These are phyloP conservation scores for Ricordea florida DNA, from an alignment of 92 coral and sea anemone genomes.

Conservation along the genomic window DNA sequence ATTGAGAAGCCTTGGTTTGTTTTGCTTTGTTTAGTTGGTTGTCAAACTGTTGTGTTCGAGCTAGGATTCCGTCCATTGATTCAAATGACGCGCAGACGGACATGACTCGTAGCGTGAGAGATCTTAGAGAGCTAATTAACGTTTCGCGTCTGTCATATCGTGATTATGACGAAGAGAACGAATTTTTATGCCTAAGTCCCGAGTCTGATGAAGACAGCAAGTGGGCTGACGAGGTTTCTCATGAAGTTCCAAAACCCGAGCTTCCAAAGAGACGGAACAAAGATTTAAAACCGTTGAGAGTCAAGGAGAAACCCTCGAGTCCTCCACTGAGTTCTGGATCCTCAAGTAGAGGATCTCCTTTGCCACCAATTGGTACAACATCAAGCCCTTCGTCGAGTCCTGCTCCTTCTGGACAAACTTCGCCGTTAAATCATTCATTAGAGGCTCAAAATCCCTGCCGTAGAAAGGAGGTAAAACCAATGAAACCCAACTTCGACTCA, in stretches of 20 bases:
- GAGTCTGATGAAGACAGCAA: conserved; percentile 30
- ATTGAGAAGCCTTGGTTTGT: conserved; percentile 8
- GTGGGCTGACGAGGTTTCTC: conserved; percentile 4
- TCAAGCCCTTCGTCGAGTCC: conserved; percentile 39
- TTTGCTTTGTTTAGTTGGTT: conserved; percentile 15
- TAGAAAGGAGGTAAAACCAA: conserved; percentile 16
- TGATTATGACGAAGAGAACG: conserved; percentile 70
- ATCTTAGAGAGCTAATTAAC: conserved; percentile 84
- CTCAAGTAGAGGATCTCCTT: conserved; percentile 71
- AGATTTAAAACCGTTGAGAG: conserved; percentile 34
- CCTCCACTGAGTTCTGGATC: conserved; percentile 74
- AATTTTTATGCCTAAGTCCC: conserved; percentile 1
- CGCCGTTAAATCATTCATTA: conserved; percentile 1
- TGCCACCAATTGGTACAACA: conserved; percentile 71
- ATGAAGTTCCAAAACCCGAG: conserved; percentile 60
- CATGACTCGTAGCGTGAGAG: conserved; percentile 91
- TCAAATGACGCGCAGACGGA: no score
- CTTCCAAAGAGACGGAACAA: conserved; percentile 55
- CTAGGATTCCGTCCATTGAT: background rate
- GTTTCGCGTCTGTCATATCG: conserved; percentile 90
- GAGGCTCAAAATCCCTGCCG: conserved; percentile 1
- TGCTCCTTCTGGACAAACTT: conserved; percentile 42
- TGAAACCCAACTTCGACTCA: conserved; percentile 63
- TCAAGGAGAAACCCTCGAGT: conserved; percentile 33
- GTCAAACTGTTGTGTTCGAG: background rate